Evolutionary conservation across 2,888 invertebrate species (phyloP), one percentile per base, ranked within the genome.

Genomic region (Cinara cedri): DNA sequence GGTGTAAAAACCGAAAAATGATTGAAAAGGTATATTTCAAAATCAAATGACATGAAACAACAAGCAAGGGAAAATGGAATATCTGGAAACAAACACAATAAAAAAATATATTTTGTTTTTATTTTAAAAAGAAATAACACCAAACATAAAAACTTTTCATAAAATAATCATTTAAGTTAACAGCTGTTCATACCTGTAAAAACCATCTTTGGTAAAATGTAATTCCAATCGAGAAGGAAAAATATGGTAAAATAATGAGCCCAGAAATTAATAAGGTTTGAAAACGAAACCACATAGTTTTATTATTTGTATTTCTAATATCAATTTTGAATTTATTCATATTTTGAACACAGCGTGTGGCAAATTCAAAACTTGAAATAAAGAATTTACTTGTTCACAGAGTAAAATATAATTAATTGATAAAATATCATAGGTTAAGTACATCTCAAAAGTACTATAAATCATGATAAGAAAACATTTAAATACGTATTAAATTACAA

Each of bases 141-240:
- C 49, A 19, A 76, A 57, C 14, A 46, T 51, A 68, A 55, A 72
- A 46, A 24, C 11, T 1, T 13, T 0, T 72, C 3, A 14, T n/a
- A 46, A n/a, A 26, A 49, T 14, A 26, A 49, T 10, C 19, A 19
- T 3, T 14, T n/a, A 34, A 46, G 44, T 19, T 46, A 81, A 26
- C 42, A 81, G 57, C 49, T 24, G 54, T 72, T 82, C 81, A 83
- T 87, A 94, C 95, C 89, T 92, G 91, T 82, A 95, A 89, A 76
- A 98, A 90, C 91, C 94, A 93, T 89, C 96, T 91, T 86, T 98
- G 98, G 87, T 98, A 99, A 87, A 98, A 99, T 13, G 97, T 98
- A 74, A 99, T 89, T 65, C 96, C 93, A 84, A 99, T 96, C 16
- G 98, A 98, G 78, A 98, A 82, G 16, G 54, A 14, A 72, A 82